Evolutionary conservation across 2,888 invertebrate genomes (phyloP), one percentile per base, ranked within the genome.

Genomic region (Nesidiocoris tenuis): DNA sequence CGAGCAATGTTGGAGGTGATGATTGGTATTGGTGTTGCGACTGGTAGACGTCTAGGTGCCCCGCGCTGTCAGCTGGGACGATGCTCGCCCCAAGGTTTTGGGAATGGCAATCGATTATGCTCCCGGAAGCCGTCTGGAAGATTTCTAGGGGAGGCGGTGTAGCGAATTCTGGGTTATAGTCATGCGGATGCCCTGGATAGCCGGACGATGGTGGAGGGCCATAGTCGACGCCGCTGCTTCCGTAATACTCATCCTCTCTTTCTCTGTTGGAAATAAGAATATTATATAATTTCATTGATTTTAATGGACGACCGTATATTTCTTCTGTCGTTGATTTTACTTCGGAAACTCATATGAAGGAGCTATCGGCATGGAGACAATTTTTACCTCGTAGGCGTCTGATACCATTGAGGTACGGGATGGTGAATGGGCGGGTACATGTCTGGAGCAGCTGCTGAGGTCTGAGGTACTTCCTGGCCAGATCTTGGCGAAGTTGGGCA

Each of bases 1-100:
- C 91, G 2, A 91, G 86, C 74, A 92, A 85, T 0, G 90, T 90
- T 0, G 90, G 88, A 0, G 91, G 90, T 17, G 75, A 75, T 1
- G 22, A 55, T 12, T 54, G 64, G 55, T 74, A 39, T 12, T 59
- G 71, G 18, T 19, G 63, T 22, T 64, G 74, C 19, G 19, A 39
- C 1, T 57, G n/a, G 71, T 71, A 61, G 2, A 72, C 61, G 70
- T 70, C 70, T 12, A 39, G 3, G 39, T 39, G 39, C 5, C 3
- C 39, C 3, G 39, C 39, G 5, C 12, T 12, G 39, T 3, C 12
- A 3, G 39, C 3, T 7, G 39, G 12, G 39, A 7, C 12, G 5
- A 59, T 5, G 18, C 2, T 59, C 39, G 22, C 22, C 1, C 18
- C 61, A 24, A 39, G 19, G 39, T 16, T 19, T 25, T 61, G 61